Base-by-base conservation (phyloP, 2,797 vertebrate species). In the Enteromius trimaculatus region DNA sequence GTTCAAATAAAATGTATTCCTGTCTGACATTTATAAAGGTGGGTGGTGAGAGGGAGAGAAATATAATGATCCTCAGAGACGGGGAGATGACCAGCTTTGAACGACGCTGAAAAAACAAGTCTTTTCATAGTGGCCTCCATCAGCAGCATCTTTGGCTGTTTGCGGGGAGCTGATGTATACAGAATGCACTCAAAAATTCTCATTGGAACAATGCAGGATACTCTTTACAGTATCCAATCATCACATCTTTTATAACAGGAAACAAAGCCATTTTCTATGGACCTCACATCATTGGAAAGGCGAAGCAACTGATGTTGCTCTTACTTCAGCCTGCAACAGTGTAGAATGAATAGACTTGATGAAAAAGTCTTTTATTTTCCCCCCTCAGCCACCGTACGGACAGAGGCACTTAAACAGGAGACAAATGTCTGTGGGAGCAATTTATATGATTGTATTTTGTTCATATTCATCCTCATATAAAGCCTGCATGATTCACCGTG, bases 21-120 rank as follows among this genome's bases (percentile, higher is more conserved):
- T 95, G 93, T 92, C 93, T 96, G 95, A 96, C 96, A 96, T 96
- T 96, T 96, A 95, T 95, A 94, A 93, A 95, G 94, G 94, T 94
- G 93, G 93, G 88, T 91, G 92, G 92, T 89, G 94, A 95, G 93
- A 93, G 92, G 92, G 92, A 93, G 92, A 95, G 92, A 92, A 93
- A 92, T 91, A 93, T 96, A 96, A 96, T 96, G 95, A 95, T 95
- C 95, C 92, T 90, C 92, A 95, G 93, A 84, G 85, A 89, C 90
- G 77, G 94, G 93, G 93, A 95, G 93, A 95, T 94, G 93, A 93
- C 92, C 94, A 91, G 92, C 93, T 91, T 91, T 90, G 94, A 95
- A 94, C 90, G 89, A 93, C 86, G 90, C 88, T 88, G 89, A 92
- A 94, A 94, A 93, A 83, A 58, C 14, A 23, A 31, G 42, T 34